Evolutionary conservation across 2,888 invertebrate genomes (phyloP).

Genomic region (Stenodema calcarata): DNA sequence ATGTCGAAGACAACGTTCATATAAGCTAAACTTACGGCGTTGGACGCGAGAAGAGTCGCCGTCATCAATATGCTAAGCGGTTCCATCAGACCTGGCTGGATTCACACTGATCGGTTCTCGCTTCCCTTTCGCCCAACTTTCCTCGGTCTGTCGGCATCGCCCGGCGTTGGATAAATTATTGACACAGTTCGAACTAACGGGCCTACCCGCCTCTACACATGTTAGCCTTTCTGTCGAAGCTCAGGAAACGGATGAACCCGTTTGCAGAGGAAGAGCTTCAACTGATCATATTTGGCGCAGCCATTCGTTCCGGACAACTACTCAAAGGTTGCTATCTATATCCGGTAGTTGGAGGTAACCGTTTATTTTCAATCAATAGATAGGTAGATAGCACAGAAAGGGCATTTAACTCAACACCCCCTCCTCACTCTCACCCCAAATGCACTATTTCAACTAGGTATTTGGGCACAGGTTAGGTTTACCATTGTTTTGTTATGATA

Average conservation of each 20-base stretch:
- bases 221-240: not conserved
- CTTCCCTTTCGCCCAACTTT: conserved; percentile 23
- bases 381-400: no score
- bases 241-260: not conserved
- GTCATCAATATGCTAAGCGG: conserved; percentile 27
- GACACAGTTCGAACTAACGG: conserved; percentile 37
- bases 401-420: no score
- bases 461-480: no score
- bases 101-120: conserved; percentile 1
- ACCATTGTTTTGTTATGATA: no score
- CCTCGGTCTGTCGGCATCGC: not conserved
- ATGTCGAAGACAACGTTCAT: not conserved
- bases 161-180: conserved; percentile 22
- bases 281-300: not conserved
- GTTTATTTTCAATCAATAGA: no score
- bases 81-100: conserved; percentile 28
- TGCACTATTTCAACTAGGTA: no score
- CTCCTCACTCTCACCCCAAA: no score
- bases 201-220: not conserved
- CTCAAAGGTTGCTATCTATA: no score
- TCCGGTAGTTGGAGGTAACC: no score
- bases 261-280: not conserved
- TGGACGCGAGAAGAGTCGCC: not conserved
- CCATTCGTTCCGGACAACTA: no score
- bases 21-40: not conserved